Base-by-base conservation (phyloP, 2,797 vertebrate species). In the Halcyon smyrnensis region DNA sequence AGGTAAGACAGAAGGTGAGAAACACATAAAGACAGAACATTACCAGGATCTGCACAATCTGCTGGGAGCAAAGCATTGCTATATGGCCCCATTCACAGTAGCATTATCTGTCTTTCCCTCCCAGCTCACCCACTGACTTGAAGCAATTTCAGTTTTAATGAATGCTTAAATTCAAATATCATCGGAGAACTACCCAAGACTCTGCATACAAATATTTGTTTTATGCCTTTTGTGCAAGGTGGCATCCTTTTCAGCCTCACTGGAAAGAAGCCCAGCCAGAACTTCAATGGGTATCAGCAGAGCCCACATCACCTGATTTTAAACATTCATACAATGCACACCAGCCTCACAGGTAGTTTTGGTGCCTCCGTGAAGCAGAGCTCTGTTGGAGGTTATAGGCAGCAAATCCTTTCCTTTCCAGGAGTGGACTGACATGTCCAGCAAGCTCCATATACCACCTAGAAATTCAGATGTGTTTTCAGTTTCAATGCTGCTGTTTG, bases 1-100 rank as follows among this genome's bases (percentile, higher is more conserved):
- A 95, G 91, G 76, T 91, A 93, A 95, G 94, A 95, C 94, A 93
- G 89, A 96, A 96, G 94, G 94, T 96, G 89, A 94, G 93, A 94
- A 96, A 90, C 69, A 50, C 91, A 94, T 96, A 96, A 93, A 88
- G 95, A 88, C 65, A 84, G 94, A 92, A 91, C 91, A 96, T 97
- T 91, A 94, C 91, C 48, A 2, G 67, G 70, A 88, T 95, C 83
- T 79, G 67, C 82, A 91, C 54, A 68, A 48, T 95, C 84, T 93
- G 83, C 87, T 94, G 91, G 73, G 89, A 96, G 74, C 83, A 69
- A 93, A 96, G 76, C 83, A 70, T 79, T 37, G 8, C 69, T 94
- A 62, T 94, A 93, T 54, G 83, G 95, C 90, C 85, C 83, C 77
- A 95, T 96, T 93, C 90, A 79, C 83, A 59, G 69, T 19, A 96